Base-by-base conservation (phyloP, 2,888 invertebrate genomes). In the Synanthedon tipuliformis region DNA sequence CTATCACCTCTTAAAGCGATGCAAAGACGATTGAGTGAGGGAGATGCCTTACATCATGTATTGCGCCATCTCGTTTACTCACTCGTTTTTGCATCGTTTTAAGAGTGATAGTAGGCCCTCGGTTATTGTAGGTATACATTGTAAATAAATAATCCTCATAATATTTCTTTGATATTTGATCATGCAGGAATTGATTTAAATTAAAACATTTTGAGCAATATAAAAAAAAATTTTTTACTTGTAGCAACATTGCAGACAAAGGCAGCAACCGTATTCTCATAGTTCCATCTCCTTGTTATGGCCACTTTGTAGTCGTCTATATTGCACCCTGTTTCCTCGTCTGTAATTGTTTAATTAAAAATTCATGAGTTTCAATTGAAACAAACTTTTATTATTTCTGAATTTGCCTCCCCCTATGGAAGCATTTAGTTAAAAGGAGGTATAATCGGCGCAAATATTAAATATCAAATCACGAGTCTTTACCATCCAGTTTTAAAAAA, bases 281-380 rank as follows among this genome's bases (percentile, higher is more conserved):
- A 95, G 78, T 95, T 95, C 94, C 95, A 95, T 56, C 95, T 90
- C 61, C 95, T 89, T 52, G 94, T 92, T 62, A 95, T 93, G 11
- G 94, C 94, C 55, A 95, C 93, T 65, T 94, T 93, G 69, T 93
- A 94, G 63, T 93, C 92, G 53, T 93, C 92, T 8, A 95, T 89
- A 61, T 94, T 94, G 73, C 94, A 94, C n/a, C 95, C 95, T 50
- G 95, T 95, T 75, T 96, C 95, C 83, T 95, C 95, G 75, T 95
- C 95, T 95, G 74, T 34, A 85, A 85, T 49, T 18, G 23, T 49
- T 49, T 49, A 52, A 48, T 41, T 48, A 48, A 15, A 51, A 51
- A 51, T 23, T 11, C 13, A 12, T 50, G 50, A n/a, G 16, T 11
- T 51, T n/a, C 11, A 13, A 41, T 4, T 7, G n/a, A 45, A 13